Conservation (phyloP, 2,113 vertebrate species). For the Bostrychus sinensis region DNA sequence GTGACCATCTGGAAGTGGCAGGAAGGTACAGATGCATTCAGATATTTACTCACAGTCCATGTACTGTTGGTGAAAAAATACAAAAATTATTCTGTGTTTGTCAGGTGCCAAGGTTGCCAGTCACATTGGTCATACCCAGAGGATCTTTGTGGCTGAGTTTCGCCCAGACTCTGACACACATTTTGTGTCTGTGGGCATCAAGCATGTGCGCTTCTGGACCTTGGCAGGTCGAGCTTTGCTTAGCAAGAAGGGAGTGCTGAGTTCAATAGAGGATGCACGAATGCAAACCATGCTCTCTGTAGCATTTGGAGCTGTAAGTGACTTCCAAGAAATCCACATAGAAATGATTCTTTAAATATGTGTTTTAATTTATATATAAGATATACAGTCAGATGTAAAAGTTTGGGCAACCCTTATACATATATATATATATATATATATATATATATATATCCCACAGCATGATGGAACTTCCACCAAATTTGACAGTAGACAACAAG, state of each 20-base stretch:
- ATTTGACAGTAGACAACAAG: no score
- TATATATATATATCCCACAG: no score
- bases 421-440: no score
- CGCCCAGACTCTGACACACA: constrained; percentile 96
- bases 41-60: background rate
- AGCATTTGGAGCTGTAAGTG: constrained; percentile 97
- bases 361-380: no score
- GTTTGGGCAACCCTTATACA: no score
- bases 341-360: background rate
- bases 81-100: constrained; percentile 18
- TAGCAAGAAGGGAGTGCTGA: constrained; percentile 94
- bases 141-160: constrained; percentile 98
- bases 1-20: constrained; percentile 98
- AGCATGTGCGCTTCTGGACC: constrained; percentile 97
- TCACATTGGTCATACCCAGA: constrained; percentile 89
- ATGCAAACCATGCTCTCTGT: constrained; percentile 99
- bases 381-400: no score
- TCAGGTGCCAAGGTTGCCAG: constrained; percentile 95
- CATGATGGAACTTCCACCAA: no score
- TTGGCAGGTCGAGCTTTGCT: constrained; percentile 93
- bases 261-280: constrained; percentile 89
- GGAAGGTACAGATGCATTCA: constrained; percentile 82
- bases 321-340: constrained; percentile 6
- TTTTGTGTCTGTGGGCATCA: constrained; percentile 98
- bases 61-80: no score